phyloP scores from a whole-genome alignment of 2,888 invertebrate genomes.

The Melanostoma scalare region DNA sequence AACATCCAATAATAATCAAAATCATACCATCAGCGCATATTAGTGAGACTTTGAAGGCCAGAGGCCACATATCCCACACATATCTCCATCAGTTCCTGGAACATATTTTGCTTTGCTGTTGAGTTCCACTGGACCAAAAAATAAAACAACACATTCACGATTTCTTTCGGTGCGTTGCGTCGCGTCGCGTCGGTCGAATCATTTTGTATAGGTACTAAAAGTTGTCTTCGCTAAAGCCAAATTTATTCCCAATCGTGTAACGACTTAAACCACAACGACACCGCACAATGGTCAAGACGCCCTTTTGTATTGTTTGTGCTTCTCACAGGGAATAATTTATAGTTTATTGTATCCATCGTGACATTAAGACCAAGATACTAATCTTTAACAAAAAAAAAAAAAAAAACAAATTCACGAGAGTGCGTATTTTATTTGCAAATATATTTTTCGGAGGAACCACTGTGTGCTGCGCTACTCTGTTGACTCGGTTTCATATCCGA shows the following conservation, averaged over 20 bases:
- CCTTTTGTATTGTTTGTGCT: conserved; percentile 57
- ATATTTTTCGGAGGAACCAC: conserved; percentile 21
- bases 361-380: conserved; percentile 77
- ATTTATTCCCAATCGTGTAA: conserved; percentile 53
- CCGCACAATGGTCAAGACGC: conserved; percentile 60
- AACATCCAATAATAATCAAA: conserved; percentile 39
- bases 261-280: conserved; percentile 28
- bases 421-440: conserved; percentile 31
- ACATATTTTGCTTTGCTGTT: conserved; percentile 22
- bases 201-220: conserved; percentile 43
- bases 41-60: conserved; percentile 16
- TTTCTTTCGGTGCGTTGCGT: background rate
- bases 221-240: conserved; percentile 33
- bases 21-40: conserved; percentile 13
- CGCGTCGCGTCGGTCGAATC: background rate
- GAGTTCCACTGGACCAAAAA: conserved; percentile 8
- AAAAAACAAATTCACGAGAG: conserved; percentile 7
- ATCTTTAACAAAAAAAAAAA: conserved; percentile 48
- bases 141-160: conserved; percentile 36
- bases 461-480: conserved; percentile 5
- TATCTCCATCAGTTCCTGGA: conserved; percentile 48
- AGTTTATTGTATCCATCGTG: conserved; percentile 77
- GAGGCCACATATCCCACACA: conserved; percentile 36
- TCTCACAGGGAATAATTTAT: conserved; percentile 76
- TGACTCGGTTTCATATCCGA: conserved; percentile 9